Percentiles rank a stretch among this genome's conserved stretches.
Evolutionary conservation across 2,888 invertebrate genomes (phyloP).

Genomic region (Horisme vitalbata): DNA sequence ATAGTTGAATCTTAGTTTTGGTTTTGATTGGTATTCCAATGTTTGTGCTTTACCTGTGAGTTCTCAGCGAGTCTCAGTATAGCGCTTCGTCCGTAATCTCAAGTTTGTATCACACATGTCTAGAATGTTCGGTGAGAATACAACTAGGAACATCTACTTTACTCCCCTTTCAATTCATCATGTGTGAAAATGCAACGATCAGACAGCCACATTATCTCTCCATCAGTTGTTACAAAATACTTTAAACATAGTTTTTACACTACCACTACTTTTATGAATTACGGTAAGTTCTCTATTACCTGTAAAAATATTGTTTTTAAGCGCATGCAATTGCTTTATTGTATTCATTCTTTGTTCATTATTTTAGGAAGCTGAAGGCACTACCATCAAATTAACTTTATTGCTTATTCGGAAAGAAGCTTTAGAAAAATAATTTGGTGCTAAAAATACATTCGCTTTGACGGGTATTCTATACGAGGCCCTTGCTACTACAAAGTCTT

Average conservation of each 20-base stretch:
- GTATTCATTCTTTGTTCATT: constrained; percentile 60
- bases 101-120: constrained; percentile 63
- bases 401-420: constrained; percentile 77
- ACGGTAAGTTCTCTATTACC: constrained; percentile 77
- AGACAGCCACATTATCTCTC: constrained; percentile 71
- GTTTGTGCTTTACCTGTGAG: constrained; percentile 61
- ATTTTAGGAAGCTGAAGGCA: constrained; percentile 79
- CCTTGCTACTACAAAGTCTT: constrained; percentile 55
- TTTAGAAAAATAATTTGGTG: constrained; percentile 76
- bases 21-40: constrained; percentile 71
- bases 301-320: constrained; percentile 79
- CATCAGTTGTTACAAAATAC: constrained; percentile 70
- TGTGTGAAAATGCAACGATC: constrained; percentile 77
- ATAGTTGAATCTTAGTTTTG: constrained; percentile 68
- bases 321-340: constrained; percentile 74
- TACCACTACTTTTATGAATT: constrained; percentile 74
- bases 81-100: constrained; percentile 52
- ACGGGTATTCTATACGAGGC: constrained; percentile 55
- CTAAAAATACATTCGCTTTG: constrained; percentile 63
- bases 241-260: constrained; percentile 69
- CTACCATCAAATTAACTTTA: constrained; percentile 77
- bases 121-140: constrained; percentile 61
- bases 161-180: constrained; percentile 57
- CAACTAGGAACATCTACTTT: constrained; percentile 73
- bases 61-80: constrained; percentile 15